Evolutionary conservation across 1,140 invertebrate genomes (phyloP).

Genomic region (Nasonia vitripennis): DNA sequence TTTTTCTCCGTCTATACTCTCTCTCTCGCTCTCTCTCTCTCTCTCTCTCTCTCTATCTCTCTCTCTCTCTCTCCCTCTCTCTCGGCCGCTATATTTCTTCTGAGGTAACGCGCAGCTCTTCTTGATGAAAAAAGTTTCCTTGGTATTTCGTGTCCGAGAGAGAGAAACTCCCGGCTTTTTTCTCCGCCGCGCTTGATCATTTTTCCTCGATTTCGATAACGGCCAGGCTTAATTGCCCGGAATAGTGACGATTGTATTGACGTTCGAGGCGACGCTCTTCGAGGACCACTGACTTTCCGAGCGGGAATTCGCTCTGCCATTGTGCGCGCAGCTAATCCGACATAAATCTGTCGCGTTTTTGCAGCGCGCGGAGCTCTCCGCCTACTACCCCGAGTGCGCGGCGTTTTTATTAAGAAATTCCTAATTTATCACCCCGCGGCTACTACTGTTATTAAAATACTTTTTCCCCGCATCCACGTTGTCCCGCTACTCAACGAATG

Average conservation of each 20-base stretch:
- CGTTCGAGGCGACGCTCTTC: not conserved
- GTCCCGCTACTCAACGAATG: too few species aligned
- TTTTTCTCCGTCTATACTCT: not conserved
- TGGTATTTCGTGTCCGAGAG: not conserved
- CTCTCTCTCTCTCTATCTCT: too few species aligned
- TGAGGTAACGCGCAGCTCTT: not conserved
- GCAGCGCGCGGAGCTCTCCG: too few species aligned
- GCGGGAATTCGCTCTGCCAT: not conserved
- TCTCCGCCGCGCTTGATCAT: not conserved
- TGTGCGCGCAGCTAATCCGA: not conserved
- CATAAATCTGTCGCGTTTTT: not conserved
- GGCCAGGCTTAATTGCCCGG: not conserved
- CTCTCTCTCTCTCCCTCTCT: not conserved
- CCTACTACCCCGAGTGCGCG: too few species aligned
- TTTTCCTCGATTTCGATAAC: not conserved
- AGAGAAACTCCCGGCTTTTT: not conserved
- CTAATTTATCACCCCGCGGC: too few species aligned
- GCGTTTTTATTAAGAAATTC: too few species aligned
- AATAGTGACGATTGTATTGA: not conserved
- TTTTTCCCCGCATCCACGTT: too few species aligned
- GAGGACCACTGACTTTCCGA: not conserved
- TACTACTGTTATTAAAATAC: too few species aligned
- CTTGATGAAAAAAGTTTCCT: conserved; percentile 28
- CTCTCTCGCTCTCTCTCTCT: too few species aligned
- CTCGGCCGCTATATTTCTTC: not conserved